Conservation (phyloP, 2,797 vertebrate species). For the Choloepus didactylus region DNA sequence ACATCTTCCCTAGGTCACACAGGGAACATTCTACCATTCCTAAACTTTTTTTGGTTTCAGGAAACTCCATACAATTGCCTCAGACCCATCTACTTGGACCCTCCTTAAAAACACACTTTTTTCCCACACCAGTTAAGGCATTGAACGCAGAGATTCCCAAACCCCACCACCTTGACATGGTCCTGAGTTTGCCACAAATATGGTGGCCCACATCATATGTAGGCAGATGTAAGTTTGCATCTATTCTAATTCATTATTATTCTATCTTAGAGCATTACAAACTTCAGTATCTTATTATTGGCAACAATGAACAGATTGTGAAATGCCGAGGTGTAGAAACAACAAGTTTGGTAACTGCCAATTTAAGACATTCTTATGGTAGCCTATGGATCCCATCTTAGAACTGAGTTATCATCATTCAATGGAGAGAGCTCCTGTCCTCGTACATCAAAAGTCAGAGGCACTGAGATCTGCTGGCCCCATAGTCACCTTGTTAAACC, state of each 20-base stretch:
- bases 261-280: background rate
- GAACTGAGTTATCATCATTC: background rate
- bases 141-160: background rate
- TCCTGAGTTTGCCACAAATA: too few species aligned
- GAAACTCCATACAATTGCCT: background rate
- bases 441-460: background rate
- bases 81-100: background rate
- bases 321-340: rapidly evolving
- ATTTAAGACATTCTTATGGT: background rate
- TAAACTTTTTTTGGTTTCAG: background rate
- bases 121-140: background rate
- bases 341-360: rapidly evolving
- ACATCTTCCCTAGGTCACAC: background rate
- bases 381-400: background rate
- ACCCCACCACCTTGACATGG: rapidly evolving
- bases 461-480: background rate
- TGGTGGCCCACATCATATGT: background rate
- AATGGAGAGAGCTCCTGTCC: background rate
- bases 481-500: background rate
- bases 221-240: background rate
- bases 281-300: background rate
- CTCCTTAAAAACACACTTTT: background rate
- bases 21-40: background rate
- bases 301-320: background rate
- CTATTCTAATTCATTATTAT: background rate